Evolutionary conservation across 2,888 invertebrate genomes (phyloP), one percentile per base, ranked within the genome.

Genomic region (Ophion ellenae): DNA sequence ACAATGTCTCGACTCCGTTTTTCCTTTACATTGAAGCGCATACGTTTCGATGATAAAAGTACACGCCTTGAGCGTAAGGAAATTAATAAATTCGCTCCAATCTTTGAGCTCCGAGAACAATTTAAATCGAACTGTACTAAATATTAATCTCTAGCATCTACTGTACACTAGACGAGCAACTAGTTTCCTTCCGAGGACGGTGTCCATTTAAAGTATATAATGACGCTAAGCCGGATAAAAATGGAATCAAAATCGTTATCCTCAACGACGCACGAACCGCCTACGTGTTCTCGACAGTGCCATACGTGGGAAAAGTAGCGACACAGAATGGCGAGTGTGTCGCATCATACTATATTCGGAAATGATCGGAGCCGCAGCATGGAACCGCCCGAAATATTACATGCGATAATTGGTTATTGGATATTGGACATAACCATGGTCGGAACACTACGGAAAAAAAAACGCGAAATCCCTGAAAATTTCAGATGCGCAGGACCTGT

Each of bases 151-250:
- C 89, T 88, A 0, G 78, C 84, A 2, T 70, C 78, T 87, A 88
- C 77, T 73, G 85, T 3, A 91, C 89, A 6, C 87, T 91, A 14
- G 90, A 90, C 63, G 89, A 91, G 77, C 88, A 89, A 70, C 71
- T 90, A 20, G 78, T 90, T 20, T 53, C 80, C 20, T 92, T 90
- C 81, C 74, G 87, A n/a, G 90, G 90, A 73, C 32, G 24, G 10
- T 61, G 47, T 14, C n/a, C 40, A 73, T n/a, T 45, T 28, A 70
- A 11, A 17, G 86, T 77, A 4, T 69, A 91, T 70, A 87, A 90
- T 11, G 87, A 86, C 1, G 81, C 79, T 17, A 91, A 91, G 74
- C 88, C 90, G 2, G 88, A 86, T 40, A 89, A 87, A 81, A 90
- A 89, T 5, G 90, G 89, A 87, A 75, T 45, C 7, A 90, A 90